Conservation (phyloP, 2,797 vertebrate species). For the Aplochiton taeniatus region DNA sequence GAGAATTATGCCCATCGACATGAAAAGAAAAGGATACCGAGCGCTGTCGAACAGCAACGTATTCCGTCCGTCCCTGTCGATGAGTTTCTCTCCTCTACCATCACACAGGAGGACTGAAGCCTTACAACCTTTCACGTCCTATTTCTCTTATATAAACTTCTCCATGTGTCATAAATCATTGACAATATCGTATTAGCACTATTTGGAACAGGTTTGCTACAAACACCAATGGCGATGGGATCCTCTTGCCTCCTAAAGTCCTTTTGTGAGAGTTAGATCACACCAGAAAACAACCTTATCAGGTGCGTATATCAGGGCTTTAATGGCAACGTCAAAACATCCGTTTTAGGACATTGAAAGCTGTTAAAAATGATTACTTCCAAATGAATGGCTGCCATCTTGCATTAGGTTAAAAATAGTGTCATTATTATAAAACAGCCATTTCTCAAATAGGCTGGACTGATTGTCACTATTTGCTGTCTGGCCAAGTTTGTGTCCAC, state of each 20-base stretch:
- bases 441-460: slow-evolving; percentile 41
- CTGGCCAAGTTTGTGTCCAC: slow-evolving; percentile 35
- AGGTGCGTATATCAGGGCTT: slow-evolving; percentile 21
- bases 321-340: slow-evolving; percentile 28
- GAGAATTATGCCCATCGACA: slow-evolving; percentile 46
- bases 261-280: slow-evolving; percentile 12
- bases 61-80: slow-evolving; percentile 39
- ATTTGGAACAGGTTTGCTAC: slow-evolving; percentile 7
- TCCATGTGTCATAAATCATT: slow-evolving; percentile 21
- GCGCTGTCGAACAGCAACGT: slow-evolving; percentile 50
- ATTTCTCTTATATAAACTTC: slow-evolving; percentile 24
- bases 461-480: slow-evolving; percentile 4
- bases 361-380: slow-evolving; percentile 9
- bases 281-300: slow-evolving; percentile 10
- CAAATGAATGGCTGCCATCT: slow-evolving; percentile 28
- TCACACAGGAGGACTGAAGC: slow-evolving; percentile 41
- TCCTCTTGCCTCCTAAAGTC: not conserved
- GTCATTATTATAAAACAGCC: slow-evolving; percentile 40
- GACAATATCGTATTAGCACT: slow-evolving; percentile 3
- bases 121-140: slow-evolving; percentile 5
- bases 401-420: slow-evolving; percentile 33
- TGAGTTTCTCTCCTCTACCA: slow-evolving; percentile 32
- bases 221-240: not conserved
- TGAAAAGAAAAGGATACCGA: slow-evolving; percentile 41
- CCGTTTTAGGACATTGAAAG: slow-evolving; percentile 9